Evolutionary conservation across 2,113 vertebrate genomes (phyloP), one percentile per base, ranked within the genome.

Genomic region (Pholis gunnellus): DNA sequence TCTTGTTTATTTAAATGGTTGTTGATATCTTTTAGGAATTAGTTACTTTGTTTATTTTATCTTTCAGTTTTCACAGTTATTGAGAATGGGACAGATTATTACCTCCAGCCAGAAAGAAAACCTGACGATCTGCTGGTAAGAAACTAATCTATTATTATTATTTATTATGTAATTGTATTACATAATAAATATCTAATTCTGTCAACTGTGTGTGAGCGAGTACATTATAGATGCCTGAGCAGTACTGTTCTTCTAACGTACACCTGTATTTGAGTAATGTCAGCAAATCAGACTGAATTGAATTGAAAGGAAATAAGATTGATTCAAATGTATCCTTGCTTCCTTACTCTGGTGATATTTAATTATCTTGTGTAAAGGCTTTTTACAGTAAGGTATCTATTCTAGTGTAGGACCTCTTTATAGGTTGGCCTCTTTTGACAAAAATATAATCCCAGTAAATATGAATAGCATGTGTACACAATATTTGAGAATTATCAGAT

Each of bases 31-130:
- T 68, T 68, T 2, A 44, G 0, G 44, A 3, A 7, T 31, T 36
- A 22, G 0, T 22, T n/a, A n/a, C 7, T 8, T 7, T 60, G n/a
- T 61, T 46, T 44, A 65, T 80, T 78, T 80, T 9, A 84, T 17
- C 92, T 90, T 82, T 86, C 94, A 99, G 98, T 99, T 88, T 99
- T 99, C 92, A 95, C 95, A 9, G 96, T 96, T 42, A 90, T 98
- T 1, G 96, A 99, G 95, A 99, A 99, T 0, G 97, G 97, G 83
- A 96, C 93, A 1, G 96, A 97, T 38, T 93, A 94, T 88, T 96
- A 96, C 83, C 81, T 89, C 82, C 89, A 86, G 89, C 95, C 96
- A 68, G 96, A 97, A 89, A 93, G 92, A 83, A 97, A 96, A 90
- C 83, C 68, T 1, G 89, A 94, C 52, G 86, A 90, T 57, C 94